Conservation (phyloP, 2,888 invertebrate genomes). For the Heteropelma amictum region DNA sequence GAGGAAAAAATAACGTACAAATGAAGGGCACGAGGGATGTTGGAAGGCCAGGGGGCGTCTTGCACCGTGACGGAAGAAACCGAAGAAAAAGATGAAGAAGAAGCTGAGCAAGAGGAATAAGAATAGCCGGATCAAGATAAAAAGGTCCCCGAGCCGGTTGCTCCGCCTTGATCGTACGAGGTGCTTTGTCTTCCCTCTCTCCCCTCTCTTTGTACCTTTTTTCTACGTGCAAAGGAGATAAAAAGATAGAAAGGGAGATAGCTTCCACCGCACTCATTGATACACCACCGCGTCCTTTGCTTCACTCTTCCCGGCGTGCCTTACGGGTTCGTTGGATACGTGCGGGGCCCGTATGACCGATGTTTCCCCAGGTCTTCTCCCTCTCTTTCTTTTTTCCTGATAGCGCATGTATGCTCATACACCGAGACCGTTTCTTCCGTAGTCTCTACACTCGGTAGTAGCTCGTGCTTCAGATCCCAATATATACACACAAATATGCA, state of each 20-base stretch:
- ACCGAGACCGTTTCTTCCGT: slow-evolving; percentile 19
- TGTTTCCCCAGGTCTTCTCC: neutral
- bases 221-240: slow-evolving; percentile 9
- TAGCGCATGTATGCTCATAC: slow-evolving; percentile 20
- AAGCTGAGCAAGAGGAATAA: slow-evolving; percentile 28
- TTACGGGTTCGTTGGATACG: slow-evolving; percentile 2
- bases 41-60: neutral
- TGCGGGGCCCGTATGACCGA: slow-evolving; percentile 23
- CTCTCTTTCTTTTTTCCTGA: slow-evolving; percentile 9
- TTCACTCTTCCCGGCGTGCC: slow-evolving; percentile 11
- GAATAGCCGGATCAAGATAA: slow-evolving; percentile 39
- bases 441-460: slow-evolving; percentile 13
- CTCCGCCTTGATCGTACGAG: slow-evolving; percentile 33
- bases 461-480: slow-evolving; percentile 1
- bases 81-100: slow-evolving; percentile 25
- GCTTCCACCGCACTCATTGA: slow-evolving; percentile 26
- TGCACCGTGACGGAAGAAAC: slow-evolving; percentile 9
- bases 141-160: slow-evolving; percentile 38
- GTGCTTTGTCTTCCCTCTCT: slow-evolving; percentile 7
- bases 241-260: slow-evolving; percentile 11
- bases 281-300: slow-evolving; percentile 1
- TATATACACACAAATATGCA: neutral
- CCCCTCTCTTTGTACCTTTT: neutral
- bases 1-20: neutral
- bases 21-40: neutral